Percentiles rank a stretch among this genome's conserved stretches.
These are phyloP conservation scores for Gerosis bhagava DNA, from an alignment of 2,888 invertebrate genomes.

Conservation along the genomic window DNA sequence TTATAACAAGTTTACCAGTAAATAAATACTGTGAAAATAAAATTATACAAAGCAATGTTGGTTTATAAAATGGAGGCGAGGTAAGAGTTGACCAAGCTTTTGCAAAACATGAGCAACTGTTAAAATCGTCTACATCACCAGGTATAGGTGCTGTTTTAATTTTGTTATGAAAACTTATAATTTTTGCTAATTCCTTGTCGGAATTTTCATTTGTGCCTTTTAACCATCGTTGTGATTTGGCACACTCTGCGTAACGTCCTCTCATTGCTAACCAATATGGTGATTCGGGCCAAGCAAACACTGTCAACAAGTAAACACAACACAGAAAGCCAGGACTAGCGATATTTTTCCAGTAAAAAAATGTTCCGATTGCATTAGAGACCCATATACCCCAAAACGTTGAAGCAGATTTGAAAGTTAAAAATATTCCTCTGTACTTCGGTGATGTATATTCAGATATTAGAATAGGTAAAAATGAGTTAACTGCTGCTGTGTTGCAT, in stretches of 20 bases:
- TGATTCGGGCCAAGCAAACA: conserved; percentile 49
- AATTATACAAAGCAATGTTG: conserved; percentile 41
- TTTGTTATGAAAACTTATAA: conserved; percentile 31
- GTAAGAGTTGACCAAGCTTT: background rate
- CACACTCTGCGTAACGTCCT: conserved; percentile 49
- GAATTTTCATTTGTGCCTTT: conserved; percentile 43
- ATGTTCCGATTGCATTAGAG: conserved; percentile 42
- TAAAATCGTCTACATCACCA: background rate
- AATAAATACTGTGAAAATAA: conserved; percentile 47
- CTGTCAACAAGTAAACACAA: conserved; percentile 35
- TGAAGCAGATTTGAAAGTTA: conserved; percentile 40
- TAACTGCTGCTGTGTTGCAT: conserved; percentile 21
- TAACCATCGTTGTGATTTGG: conserved; percentile 44
- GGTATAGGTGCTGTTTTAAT: background rate
- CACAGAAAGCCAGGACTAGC: conserved; percentile 36
- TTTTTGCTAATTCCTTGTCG: conserved; percentile 42
- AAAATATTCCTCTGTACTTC: conserved; percentile 37
- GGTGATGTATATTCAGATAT: conserved; percentile 39
- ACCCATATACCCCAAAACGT: conserved; percentile 42
- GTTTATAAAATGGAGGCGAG: conserved; percentile 42
- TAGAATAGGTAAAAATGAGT: conserved; percentile 23
- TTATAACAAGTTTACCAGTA: conserved; percentile 48
- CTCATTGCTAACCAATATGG: conserved; percentile 51
- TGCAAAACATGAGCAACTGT: background rate
- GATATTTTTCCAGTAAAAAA: conserved; percentile 39